Percentiles rank a stretch among this genome's conserved stretches.
These are phyloP conservation scores for Eidolon dupreanum DNA, from an alignment of 2,797 vertebrate genomes.

Conservation along the genomic window DNA sequence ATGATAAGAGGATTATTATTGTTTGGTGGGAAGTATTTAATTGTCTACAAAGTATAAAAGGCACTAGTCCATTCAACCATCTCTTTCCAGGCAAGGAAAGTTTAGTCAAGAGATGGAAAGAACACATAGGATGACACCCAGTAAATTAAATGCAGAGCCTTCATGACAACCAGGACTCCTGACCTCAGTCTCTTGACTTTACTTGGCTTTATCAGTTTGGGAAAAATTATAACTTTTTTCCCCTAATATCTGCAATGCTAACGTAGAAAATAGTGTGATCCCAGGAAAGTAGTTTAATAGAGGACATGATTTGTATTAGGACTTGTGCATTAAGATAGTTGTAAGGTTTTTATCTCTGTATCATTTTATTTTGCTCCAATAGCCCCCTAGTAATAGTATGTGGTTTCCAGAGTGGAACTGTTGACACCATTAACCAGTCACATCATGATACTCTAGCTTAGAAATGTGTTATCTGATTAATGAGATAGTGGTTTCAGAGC, in stretches of 20 bases:
- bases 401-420: constrained; percentile 59
- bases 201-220: neutral
- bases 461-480: constrained; percentile 70
- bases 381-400: constrained; percentile 34
- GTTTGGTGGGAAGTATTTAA: neutral
- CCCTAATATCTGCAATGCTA: constrained; percentile 31
- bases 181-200: neutral
- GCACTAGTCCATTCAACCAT: neutral
- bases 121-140: neutral
- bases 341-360: neutral
- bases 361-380: constrained; percentile 56
- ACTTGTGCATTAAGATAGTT: constrained; percentile 40
- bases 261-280: constrained; percentile 27
- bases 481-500: constrained; percentile 55
- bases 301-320: constrained; percentile 45
- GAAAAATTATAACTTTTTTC: constrained; percentile 33
- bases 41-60: constrained; percentile 7
- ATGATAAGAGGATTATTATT: neutral
- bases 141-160: neutral
- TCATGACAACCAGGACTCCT: neutral
- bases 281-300: constrained; percentile 29
- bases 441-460: constrained; percentile 51
- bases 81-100: neutral
- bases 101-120: neutral
- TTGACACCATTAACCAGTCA: constrained; percentile 38